A percentile compares a stretch with the other conserved stretches of the same genome.
phyloP scores from a whole-genome alignment of 2,113 vertebrate genomes.

The Delphinus delphis region DNA sequence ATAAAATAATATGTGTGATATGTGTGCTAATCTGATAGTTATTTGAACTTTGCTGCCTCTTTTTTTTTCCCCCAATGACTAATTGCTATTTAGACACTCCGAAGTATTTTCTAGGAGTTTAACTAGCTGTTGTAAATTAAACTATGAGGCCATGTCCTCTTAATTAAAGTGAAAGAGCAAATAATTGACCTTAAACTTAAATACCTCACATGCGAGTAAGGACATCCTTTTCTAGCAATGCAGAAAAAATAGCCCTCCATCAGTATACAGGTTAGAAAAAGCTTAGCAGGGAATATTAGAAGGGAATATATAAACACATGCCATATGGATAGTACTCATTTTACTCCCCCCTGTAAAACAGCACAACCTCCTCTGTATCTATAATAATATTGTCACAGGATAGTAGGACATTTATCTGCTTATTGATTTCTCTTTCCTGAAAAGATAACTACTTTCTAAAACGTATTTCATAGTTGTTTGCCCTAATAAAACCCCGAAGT shows the following conservation, averaged over 20 bases:
- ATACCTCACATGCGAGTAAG: slow-evolving; percentile 53
- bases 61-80: slow-evolving; percentile 31
- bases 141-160: slow-evolving; percentile 69
- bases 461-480: not conserved
- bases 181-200: slow-evolving; percentile 54
- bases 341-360: not conserved
- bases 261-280: not conserved
- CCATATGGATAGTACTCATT: not conserved
- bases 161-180: slow-evolving; percentile 72
- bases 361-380: not conserved
- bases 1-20: not conserved
- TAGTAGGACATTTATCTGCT: not conserved
- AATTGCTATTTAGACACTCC: slow-evolving; percentile 71
- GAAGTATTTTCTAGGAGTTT: slow-evolving; percentile 69
- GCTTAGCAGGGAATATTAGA: not conserved
- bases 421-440: not conserved
- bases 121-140: slow-evolving; percentile 76
- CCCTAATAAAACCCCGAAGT: not conserved
- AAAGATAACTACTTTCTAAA: not conserved
- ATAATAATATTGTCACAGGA: not conserved
- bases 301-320: not conserved
- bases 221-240: not conserved
- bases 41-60: slow-evolving; percentile 59
- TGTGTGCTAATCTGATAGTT: slow-evolving; percentile 67
- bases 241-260: not conserved